Conservation (phyloP, 2,888 invertebrate species). For the Ectobius pallidus region DNA sequence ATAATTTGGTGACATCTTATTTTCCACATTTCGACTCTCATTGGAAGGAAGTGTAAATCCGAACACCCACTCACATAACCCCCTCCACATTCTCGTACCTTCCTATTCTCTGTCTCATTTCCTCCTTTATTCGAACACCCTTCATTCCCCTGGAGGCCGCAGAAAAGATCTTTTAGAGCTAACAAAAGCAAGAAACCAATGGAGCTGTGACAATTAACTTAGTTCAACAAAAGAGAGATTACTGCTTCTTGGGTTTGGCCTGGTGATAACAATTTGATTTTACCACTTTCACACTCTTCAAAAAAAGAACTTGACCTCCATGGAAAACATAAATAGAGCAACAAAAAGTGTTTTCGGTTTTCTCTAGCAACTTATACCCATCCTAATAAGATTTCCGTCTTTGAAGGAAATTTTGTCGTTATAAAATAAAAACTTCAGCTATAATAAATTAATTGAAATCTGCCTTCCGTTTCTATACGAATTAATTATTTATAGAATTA, state of each 20-base stretch:
- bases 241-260: neutral
- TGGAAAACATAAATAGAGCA: too few relatives aligned
- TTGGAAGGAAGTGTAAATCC: slow-evolving; percentile 22
- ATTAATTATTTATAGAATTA: too few relatives aligned
- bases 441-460: too few relatives aligned
- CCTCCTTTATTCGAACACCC: neutral
- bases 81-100: neutral
- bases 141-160: neutral
- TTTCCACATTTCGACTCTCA: slow-evolving; percentile 30
- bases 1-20: slow-evolving; percentile 32
- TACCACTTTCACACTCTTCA: neutral
- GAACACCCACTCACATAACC: neutral
- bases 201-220: slow-evolving; percentile 6
- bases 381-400: too few relatives aligned
- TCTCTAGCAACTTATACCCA: too few relatives aligned
- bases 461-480: too few relatives aligned
- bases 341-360: too few relatives aligned
- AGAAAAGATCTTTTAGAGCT: neutral
- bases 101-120: neutral
- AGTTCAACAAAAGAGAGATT: neutral
- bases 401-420: too few relatives aligned
- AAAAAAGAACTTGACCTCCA: too few relatives aligned
- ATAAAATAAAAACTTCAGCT: too few relatives aligned
- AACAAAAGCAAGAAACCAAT: slow-evolving; percentile 14
- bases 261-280: neutral